A percentile compares a stretch with the other conserved stretches of the same genome.
Conservation (phyloP, 2,797 vertebrate genomes). For the Cirrhinus molitorella region DNA sequence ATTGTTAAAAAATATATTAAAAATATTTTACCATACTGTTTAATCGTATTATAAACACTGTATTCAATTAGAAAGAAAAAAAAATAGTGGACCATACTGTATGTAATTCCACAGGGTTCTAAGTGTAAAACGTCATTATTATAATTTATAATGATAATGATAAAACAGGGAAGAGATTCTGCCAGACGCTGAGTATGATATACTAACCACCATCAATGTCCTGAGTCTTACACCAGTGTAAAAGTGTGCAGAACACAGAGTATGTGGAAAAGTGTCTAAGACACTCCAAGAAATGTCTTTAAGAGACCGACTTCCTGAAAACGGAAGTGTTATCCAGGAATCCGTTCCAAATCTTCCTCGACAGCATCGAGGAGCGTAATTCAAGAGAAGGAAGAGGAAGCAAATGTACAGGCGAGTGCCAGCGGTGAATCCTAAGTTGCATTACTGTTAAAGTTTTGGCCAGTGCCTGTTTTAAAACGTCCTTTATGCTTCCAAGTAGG, state of each 20-base stretch:
- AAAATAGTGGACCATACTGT: not conserved
- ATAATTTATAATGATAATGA: constrained; percentile 62
- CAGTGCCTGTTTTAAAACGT: constrained; percentile 7
- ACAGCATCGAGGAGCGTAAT: not conserved
- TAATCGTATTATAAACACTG: not conserved
- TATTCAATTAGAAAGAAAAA: not conserved
- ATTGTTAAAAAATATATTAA: not conserved
- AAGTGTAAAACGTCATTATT: not conserved
- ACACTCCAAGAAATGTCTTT: not conserved
- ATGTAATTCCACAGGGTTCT: not conserved
- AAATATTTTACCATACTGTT: not conserved
- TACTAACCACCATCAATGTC: constrained; percentile 89
- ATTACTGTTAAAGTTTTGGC: constrained; percentile 8
- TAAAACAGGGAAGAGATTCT: constrained; percentile 82
- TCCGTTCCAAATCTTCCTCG: not conserved
- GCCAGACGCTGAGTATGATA: constrained; percentile 90
- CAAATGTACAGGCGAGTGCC: not conserved
- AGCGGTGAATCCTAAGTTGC: not conserved
- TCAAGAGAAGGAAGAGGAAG: constrained; percentile 27
- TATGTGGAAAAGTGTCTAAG: constrained; percentile 39
- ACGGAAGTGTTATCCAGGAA: constrained; percentile 22
- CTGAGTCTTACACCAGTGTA: constrained; percentile 93
- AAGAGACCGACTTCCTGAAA: constrained; percentile 41
- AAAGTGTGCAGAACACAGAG: constrained; percentile 80
- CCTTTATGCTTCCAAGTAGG: not conserved